Conservation (phyloP, 1,140 invertebrate species). For the Solenopsis invicta region DNA sequence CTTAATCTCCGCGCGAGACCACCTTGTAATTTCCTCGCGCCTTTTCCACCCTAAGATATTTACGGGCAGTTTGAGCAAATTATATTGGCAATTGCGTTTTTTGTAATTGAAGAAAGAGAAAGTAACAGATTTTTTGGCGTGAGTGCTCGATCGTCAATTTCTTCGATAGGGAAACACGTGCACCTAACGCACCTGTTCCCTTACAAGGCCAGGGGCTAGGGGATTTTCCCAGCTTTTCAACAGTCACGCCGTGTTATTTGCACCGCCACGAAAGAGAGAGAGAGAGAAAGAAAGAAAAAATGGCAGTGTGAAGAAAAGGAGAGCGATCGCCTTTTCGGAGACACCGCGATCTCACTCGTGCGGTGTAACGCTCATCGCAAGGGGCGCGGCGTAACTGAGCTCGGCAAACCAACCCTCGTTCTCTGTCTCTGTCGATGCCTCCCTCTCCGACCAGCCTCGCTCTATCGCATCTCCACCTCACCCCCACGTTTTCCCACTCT, state of each 20-base stretch:
- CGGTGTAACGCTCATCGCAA: slow-evolving; percentile 84
- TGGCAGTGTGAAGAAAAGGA: neutral
- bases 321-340: slow-evolving; percentile 19
- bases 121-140: neutral
- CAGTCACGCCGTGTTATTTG: slow-evolving; percentile 12
- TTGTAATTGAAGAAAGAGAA: neutral
- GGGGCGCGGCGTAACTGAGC: slow-evolving; percentile 86
- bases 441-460: slow-evolving; percentile 36
- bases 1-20: neutral
- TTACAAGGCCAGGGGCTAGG: neutral
- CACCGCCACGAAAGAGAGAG: slow-evolving; percentile 18
- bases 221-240: slow-evolving; percentile 21
- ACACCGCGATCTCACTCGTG: slow-evolving; percentile 67
- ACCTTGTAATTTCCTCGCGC: neutral
- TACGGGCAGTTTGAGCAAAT: neutral
- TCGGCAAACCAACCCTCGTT: slow-evolving; percentile 77
- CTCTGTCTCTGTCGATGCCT: slow-evolving; percentile 67
- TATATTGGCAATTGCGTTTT: neutral
- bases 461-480: slow-evolving; percentile 48
- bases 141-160: neutral
- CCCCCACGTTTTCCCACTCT: slow-evolving; percentile 61
- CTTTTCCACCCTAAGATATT: neutral
- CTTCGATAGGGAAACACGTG: slow-evolving; percentile 46
- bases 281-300: neutral
- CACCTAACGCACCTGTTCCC: slow-evolving; percentile 9